Evolutionary conservation across 2,113 vertebrate genomes (phyloP), one percentile per base, ranked within the genome.

Genomic region (Rhinichthys klamathensis): DNA sequence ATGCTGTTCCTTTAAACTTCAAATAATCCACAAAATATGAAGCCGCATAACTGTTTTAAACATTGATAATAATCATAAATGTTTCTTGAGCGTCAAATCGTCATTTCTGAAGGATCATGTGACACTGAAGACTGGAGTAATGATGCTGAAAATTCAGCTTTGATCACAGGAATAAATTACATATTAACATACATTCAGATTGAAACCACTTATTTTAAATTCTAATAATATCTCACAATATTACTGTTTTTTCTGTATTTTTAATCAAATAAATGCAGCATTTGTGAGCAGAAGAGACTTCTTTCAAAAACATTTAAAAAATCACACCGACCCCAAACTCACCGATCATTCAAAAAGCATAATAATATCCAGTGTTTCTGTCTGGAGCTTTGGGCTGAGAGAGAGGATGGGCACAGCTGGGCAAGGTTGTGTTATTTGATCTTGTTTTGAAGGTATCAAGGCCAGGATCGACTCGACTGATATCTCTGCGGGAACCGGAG

Each of bases 381-480:
- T 49, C 12, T n/a, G 46, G 41, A 46, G 41, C 12, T 74, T n/a
- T 16, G 70, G 41, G n/a, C 0, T 46, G 70, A 49, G 70, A 15
- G 70, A 74, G 70, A 74, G 46, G 70, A 46, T n/a, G 10, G 32
- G 65, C 65, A 38, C 35, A 70, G 35, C 67, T 35, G 67, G 67
- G 35, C 23, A 44, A n/a, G 23, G 41, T 3, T 74, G 41, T 49
- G 44, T 49, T 74, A 46, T 74, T 49, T 27, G 72, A 49, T 74
- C 41, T 74, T 49, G 72, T 27, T n/a, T 44, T 74, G 23, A 2
- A 49, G n/a, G 72, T 16, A 49, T 46, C 41, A 11, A 63, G 60
- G 11, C 21, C 38, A 44, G 23, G 70, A 74, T 8, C 12, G 13
- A 46, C 72, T 74, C 72, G 12, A 25, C 41, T 49, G 41, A 46